Conservation (phyloP, 2,797 vertebrate genomes). For the Spea hammondii region DNA sequence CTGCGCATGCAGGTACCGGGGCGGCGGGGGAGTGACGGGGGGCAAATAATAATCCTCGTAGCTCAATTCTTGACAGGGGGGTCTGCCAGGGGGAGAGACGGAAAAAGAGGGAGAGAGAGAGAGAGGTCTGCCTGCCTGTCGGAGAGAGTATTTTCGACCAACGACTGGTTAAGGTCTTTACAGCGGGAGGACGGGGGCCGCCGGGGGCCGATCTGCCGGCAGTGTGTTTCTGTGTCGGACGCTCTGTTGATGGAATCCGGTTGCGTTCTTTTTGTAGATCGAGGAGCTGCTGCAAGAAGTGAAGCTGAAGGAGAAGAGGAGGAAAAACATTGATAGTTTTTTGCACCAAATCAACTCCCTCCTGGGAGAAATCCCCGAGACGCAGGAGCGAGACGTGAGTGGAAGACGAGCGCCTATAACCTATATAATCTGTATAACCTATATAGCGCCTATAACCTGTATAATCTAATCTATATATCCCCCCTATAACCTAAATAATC, state of each 20-base stretch:
- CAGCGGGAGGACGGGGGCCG: not conserved
- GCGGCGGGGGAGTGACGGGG: not conserved
- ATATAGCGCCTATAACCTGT: too few relatives aligned
- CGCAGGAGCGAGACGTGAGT: constrained; percentile 74
- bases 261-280: constrained; percentile 67
- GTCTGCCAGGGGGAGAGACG: too few relatives aligned
- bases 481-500: too few relatives aligned
- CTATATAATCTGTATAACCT: too few relatives aligned
- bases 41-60: not conserved
- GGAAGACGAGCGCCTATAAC: too few relatives aligned
- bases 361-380: constrained; percentile 73
- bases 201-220: not conserved
- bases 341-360: constrained; percentile 74
- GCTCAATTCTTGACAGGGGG: too few relatives aligned
- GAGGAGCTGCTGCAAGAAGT: constrained; percentile 94
- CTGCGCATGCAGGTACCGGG: constrained; percentile 89
- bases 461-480: too few relatives aligned
- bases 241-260: not conserved
- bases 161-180: not conserved
- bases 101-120: too few relatives aligned
- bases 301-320: constrained; percentile 79
- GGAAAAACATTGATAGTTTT: constrained; percentile 79
- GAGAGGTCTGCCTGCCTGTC: too few relatives aligned
- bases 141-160: too few relatives aligned
- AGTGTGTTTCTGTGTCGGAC: not conserved